phyloP scores from a whole-genome alignment of 2,797 vertebrate species.

The Coracias cyanogaster region DNA sequence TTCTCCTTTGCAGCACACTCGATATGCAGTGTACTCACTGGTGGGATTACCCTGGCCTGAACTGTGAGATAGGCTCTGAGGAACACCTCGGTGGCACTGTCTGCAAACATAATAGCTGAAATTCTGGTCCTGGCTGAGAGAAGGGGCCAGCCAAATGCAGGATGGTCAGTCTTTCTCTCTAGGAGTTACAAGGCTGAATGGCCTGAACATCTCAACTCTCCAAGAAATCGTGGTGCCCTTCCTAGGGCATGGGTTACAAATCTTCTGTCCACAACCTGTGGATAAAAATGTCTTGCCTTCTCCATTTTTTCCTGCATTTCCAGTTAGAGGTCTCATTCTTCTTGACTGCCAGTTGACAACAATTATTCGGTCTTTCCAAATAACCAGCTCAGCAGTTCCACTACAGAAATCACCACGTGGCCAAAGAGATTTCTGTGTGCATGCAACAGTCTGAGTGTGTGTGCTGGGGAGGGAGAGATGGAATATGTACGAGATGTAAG shows the following conservation, averaged over 20 bases:
- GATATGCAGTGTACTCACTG: fast-evolving
- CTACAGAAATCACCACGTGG: fast-evolving
- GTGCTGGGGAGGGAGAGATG: background rate
- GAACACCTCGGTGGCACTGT: background rate
- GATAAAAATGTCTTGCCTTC: background rate
- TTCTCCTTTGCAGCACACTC: background rate
- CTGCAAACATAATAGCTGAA: background rate
- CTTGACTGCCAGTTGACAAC: background rate
- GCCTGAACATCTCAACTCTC: background rate
- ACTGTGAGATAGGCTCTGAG: background rate
- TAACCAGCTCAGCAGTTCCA: background rate
- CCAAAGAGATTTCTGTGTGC: background rate
- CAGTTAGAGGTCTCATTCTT: background rate
- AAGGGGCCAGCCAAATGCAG: background rate
- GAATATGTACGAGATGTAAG: slow-evolving; percentile 6
- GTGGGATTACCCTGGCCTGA: background rate
- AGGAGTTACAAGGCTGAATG: fast-evolving
- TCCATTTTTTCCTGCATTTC: background rate
- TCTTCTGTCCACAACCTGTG: background rate
- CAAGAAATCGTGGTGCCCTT: background rate
- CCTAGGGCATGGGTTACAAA: background rate
- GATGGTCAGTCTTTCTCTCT: background rate
- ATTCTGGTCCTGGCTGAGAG: background rate
- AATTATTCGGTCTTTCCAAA: background rate
- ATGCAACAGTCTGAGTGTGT: background rate